Evolutionary conservation across 37 sponge, comb jelly and placozoan genomes (phyloP).

Genomic region (Chondrilla cf. caribensis): DNA sequence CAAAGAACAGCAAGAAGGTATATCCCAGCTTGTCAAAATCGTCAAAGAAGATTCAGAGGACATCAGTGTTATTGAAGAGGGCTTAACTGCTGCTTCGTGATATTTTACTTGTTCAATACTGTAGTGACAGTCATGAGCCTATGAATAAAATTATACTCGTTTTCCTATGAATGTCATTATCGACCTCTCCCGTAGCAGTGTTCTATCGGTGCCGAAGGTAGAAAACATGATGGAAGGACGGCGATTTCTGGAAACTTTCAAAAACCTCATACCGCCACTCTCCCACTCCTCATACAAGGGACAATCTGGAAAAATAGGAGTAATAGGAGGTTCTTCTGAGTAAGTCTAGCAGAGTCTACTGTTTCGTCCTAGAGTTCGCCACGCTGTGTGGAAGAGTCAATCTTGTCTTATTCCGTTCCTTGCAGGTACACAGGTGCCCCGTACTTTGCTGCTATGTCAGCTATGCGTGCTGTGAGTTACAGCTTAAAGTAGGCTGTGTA

Average conservation of each 20-base stretch:
- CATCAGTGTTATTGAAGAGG: conserved; percentile 73
- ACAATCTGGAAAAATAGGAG: conserved; percentile 66
- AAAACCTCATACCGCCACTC: conserved; percentile 19
- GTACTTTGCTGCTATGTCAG: conserved; percentile 92
- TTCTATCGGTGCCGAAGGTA: background rate
- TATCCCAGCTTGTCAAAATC: conserved; percentile 73
- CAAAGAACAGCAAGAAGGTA: conserved; percentile 85
- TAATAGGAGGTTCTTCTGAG: conserved; percentile 82
- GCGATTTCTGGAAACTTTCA: background rate
- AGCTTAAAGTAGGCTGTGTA: background rate
- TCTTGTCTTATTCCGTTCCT: too few relatives aligned
- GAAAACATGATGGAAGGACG: conserved; percentile 9
- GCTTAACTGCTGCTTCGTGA: conserved; percentile 25
- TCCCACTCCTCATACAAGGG: conserved; percentile 58
- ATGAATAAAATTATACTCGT: too few relatives aligned
- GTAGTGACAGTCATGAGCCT: too few relatives aligned
- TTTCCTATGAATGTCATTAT: too few relatives aligned
- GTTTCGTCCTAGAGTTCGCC: too few relatives aligned
- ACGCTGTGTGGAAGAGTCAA: too few relatives aligned
- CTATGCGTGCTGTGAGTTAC: conserved; percentile 78
- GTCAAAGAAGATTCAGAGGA: conserved; percentile 85
- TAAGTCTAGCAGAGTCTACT: too few relatives aligned
- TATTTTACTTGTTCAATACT: too few relatives aligned
- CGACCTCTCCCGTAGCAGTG: too few relatives aligned
- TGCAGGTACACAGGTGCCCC: conserved; percentile 93